A percentile compares a stretch with the other conserved stretches of the same genome.
phyloP scores from a whole-genome alignment of 2,113 vertebrate species.

The Toxotes jaculatrix region DNA sequence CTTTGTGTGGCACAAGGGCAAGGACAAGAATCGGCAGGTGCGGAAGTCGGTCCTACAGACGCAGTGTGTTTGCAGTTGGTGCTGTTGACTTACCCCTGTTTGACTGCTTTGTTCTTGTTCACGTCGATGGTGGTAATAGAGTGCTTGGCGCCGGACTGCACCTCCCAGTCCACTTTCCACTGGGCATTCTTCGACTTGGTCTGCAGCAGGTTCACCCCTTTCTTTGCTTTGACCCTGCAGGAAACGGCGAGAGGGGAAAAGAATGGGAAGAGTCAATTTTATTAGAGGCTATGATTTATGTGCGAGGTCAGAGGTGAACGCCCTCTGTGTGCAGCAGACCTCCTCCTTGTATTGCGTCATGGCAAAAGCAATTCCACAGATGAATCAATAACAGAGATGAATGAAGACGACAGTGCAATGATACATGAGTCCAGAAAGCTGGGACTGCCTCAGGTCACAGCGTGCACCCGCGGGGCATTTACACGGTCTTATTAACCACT shows the following conservation, averaged over 20 bases:
- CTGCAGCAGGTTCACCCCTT: constrained; percentile 94
- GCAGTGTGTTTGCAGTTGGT: constrained; percentile 39
- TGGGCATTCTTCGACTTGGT: constrained; percentile 90
- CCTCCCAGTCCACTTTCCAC: constrained; percentile 94
- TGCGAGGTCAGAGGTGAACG: constrained; percentile 59
- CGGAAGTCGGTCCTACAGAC: constrained; percentile 8
- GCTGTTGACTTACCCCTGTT: constrained; percentile 84
- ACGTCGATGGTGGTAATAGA: constrained; percentile 95
- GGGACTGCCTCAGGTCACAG: constrained; percentile 34
- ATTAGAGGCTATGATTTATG: constrained; percentile 70
- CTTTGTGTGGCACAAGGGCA: constrained; percentile 9
- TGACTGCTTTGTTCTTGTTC: constrained; percentile 83
- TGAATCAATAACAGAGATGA: constrained; percentile 74
- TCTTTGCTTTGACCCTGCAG: constrained; percentile 97
- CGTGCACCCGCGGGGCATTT: not conserved
- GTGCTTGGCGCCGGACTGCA: constrained; percentile 94
- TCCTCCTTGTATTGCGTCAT: constrained; percentile 48
- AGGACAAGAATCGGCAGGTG: not conserved
- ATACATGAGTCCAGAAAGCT: constrained; percentile 48
- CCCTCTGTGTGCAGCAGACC: constrained; percentile 37
- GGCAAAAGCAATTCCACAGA: constrained; percentile 74
- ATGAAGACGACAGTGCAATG: constrained; percentile 57
- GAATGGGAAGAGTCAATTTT: constrained; percentile 49
- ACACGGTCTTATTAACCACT: not conserved
- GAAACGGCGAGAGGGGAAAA: constrained; percentile 26